Base-by-base conservation (phyloP, 2,113 vertebrate genomes). In the Macquaria australasica region DNA sequence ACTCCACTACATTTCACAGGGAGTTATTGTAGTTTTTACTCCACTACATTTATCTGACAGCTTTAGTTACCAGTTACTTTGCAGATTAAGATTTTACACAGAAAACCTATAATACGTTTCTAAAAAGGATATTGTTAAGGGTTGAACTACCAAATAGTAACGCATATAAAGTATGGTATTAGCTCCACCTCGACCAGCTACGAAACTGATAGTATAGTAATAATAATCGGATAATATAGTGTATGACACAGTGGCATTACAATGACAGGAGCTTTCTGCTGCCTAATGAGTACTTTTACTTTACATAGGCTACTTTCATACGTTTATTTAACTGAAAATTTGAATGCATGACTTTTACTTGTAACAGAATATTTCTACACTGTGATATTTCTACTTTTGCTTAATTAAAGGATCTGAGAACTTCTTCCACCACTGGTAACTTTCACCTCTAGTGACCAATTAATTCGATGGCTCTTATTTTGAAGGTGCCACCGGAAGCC, bases 401-500 rank as follows among this genome's bases (percentile, higher is more conserved):
- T 4, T 8, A 21, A 63, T 20, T 37, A 23, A 37, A 55, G 8
- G 2, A 55, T 23, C 20, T 56, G 21, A 56, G 21, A 11, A 56
- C 23, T 8, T 23, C 23, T n/a, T 69, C 43, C 11, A 67, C n/a
- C n/a, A 3, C 66, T 23, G 4, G 4, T 51, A 1, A 51, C 2
- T 21, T 51, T 56, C 55, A 25, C 12, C 5, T 16, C 8, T 1
- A 15, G 16, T 25, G 25, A 34, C 10, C 12, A 21, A 31, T 7
- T 0, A 16, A 7, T 20, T 39, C 1, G 28, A 4, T 0, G 5
- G 48, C 82, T 87, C 67, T 92, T 92, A 91, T 72, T 87, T n/a
- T 88, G 87, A 93, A 92, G 51, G 68, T 8, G 1, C 4, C 3
- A 23, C 70, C 72, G 82, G 87, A 91, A 86, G 6, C 0, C 11